These are phyloP conservation scores for Urosaurus nigricauda DNA, from an alignment of 2,797 vertebrate species.

Conservation along the genomic window DNA sequence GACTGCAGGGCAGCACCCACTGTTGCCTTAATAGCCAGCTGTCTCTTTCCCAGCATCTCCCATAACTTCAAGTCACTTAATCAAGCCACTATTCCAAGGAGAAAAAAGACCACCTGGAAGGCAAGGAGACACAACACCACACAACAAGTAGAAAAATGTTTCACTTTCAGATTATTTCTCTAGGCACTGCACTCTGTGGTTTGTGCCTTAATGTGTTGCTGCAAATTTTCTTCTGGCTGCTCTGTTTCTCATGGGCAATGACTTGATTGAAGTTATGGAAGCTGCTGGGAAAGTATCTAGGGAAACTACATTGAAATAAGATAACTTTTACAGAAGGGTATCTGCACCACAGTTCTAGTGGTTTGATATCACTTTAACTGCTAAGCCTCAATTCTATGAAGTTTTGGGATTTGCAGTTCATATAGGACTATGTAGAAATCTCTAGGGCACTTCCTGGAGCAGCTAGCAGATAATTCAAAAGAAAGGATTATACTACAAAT, in stretches of 20 bases:
- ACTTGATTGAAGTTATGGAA: background rate
- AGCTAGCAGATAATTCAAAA: too few species aligned
- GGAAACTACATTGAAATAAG: background rate
- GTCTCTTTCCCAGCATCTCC: too few species aligned
- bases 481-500: too few species aligned
- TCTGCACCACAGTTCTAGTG: too few species aligned
- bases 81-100: too few species aligned
- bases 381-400: too few species aligned
- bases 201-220: background rate
- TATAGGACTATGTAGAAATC: too few species aligned
- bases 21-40: too few species aligned
- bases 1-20: too few species aligned
- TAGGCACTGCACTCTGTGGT: background rate
- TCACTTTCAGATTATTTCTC: background rate
- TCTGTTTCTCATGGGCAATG: background rate
- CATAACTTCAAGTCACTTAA: background rate
- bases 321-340: background rate
- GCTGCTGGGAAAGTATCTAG: background rate
- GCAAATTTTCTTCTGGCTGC: background rate
- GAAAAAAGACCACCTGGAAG: background rate
- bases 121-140: background rate
- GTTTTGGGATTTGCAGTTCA: too few species aligned
- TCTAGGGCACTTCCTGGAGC: too few species aligned
- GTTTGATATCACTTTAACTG: too few species aligned
- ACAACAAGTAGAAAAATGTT: background rate